phyloP scores from a whole-genome alignment of 2,113 vertebrate genomes.

The Tenrec ecaudatus region DNA sequence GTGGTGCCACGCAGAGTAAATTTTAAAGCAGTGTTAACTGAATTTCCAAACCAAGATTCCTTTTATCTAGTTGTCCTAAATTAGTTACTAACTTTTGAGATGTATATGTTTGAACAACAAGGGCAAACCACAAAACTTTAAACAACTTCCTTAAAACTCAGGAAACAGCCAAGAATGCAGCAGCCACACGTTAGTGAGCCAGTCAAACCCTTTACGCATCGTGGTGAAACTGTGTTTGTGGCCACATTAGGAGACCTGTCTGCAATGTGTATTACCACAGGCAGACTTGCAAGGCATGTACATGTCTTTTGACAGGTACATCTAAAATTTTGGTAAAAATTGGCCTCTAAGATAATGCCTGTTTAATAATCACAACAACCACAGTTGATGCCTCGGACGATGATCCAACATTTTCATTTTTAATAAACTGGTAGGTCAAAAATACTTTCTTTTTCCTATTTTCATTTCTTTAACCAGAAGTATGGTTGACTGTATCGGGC shows the following conservation, averaged over 20 bases:
- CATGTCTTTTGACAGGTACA: background rate
- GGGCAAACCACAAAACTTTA: too few species aligned
- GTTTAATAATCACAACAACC: too few species aligned
- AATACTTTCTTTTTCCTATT: background rate
- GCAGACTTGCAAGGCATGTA: conserved; percentile 13
- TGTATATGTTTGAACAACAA: too few species aligned
- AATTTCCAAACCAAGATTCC: too few species aligned
- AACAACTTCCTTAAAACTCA: too few species aligned
- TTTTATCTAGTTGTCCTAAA: too few species aligned
- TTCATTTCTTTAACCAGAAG: conserved; percentile 35
- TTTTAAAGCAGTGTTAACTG: too few species aligned
- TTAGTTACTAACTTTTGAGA: too few species aligned
- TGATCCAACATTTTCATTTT: conserved; percentile 43
- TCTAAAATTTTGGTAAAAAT: conserved; percentile 41
- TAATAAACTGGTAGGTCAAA: conserved; percentile 7
- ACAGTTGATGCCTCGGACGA: background rate
- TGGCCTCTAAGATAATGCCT: conserved; percentile 14
- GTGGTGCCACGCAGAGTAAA: too few species aligned
- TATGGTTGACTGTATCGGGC: background rate
- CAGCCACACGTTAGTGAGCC: conserved; percentile 85
- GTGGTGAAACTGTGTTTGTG: conserved; percentile 4
- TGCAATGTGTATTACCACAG: background rate
- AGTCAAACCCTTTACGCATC: conserved; percentile 90
- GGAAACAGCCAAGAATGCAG: too few species aligned
- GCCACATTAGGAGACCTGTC: conserved; percentile 19